phyloP scores from a whole-genome alignment of 2,113 vertebrate species.

The Drymodes brunneopygia region DNA sequence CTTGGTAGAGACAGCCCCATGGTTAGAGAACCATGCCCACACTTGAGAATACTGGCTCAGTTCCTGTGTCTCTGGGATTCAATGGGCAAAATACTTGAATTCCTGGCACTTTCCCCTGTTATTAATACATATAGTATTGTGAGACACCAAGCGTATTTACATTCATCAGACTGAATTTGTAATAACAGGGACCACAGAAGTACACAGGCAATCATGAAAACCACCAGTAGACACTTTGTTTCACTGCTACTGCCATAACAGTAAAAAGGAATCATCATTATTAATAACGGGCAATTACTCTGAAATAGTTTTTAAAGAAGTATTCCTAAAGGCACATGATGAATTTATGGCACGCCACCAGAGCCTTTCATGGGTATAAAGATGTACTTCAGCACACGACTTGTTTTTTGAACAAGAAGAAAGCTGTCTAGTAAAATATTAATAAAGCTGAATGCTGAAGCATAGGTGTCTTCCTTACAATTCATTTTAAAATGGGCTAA shows the following conservation, averaged over 20 bases:
- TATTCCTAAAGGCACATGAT: conserved; percentile 47
- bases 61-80: neutral
- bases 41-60: neutral
- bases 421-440: conserved; percentile 10
- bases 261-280: conserved; percentile 33
- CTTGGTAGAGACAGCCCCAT: neutral
- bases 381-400: conserved; percentile 12
- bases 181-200: neutral
- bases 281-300: conserved; percentile 45
- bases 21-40: neutral
- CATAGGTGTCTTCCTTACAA: neutral
- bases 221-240: neutral
- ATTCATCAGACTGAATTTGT: neutral
- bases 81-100: neutral
- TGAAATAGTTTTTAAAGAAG: conserved; percentile 38
- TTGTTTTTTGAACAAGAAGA: conserved; percentile 31
- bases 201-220: conserved; percentile 5
- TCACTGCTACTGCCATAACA: neutral
- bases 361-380: conserved; percentile 23
- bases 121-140: neutral
- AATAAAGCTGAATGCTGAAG: conserved; percentile 8
- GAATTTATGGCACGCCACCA: conserved; percentile 25
- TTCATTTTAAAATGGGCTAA: conserved; percentile 29
- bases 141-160: neutral
- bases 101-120: neutral